Base-by-base conservation (phyloP, 2,113 vertebrate species). In the Aramus guarauna region DNA sequence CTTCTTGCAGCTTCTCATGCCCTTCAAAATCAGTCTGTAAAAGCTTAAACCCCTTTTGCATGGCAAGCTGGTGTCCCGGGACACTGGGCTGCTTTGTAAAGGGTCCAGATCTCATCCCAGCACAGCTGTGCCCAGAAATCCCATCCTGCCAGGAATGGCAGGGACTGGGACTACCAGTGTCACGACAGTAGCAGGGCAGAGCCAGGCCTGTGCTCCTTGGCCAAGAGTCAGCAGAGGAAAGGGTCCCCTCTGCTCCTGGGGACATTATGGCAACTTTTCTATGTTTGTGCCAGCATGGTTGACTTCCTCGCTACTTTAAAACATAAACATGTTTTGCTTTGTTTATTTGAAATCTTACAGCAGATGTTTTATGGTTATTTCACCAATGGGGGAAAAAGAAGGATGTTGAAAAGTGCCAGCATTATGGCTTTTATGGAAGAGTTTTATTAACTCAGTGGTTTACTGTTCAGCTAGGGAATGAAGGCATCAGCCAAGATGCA, bases 341-440 rank as follows among this genome's bases (percentile, higher is more conserved):
- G 30, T 88, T 96, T 89, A 95, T 84, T 88, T 0, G 4, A 93
- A 94, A 89, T 64, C 76, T 78, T 39, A 36, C 47, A 80, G 30
- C 92, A 93, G 92, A 84, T 89, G 76, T 92, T 93, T 91, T 93
- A 92, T 72, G 85, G 60, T 93, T 89, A 84, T 91, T 88, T 45
- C 37, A 72, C 85, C 85, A 56, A 39, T 39, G 69, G 76, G 75
- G 2, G 2, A 39, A 53, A n/a, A 27, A 68, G 27, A 36, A n/a
- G 9, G 32, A 76, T 67, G 60, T 39, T 92, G 60, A 27, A 68
- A 93, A 96, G 64, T 75, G 63, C n/a, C 56, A 86, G 52, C 71
- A 84, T 75, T n/a, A 9, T 6, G 13, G 77, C 21, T 91, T 92
- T 96, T 92, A 56, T 86, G 79, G 50, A 74, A 93, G 63, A 79